A percentile compares a stretch with the other conserved stretches of the same genome.
Conservation (phyloP, 2,888 invertebrate genomes). For the Dasypogon diadema region DNA sequence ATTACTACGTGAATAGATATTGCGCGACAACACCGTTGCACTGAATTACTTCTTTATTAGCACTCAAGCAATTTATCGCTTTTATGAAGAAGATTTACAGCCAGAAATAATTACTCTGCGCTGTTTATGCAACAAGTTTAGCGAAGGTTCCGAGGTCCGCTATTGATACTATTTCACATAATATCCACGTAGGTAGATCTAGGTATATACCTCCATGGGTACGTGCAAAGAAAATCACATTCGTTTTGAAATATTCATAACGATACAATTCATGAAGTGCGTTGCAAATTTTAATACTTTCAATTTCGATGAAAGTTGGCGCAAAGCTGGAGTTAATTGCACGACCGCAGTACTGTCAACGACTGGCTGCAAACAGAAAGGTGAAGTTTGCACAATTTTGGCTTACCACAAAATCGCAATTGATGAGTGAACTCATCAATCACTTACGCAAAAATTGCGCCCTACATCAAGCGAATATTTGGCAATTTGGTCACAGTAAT, state of each 20-base stretch:
- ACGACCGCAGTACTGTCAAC: background rate
- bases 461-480: background rate
- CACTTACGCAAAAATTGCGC: background rate
- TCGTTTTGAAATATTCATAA: conserved; percentile 14
- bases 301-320: conserved; percentile 17
- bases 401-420: conserved; percentile 7
- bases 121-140: too few species aligned
- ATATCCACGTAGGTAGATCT: too few species aligned
- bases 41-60: too few species aligned
- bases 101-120: too few species aligned
- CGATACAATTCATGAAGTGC: background rate
- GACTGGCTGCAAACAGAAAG: background rate
- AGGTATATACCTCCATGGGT: too few species aligned
- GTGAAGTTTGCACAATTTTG: conserved; percentile 7
- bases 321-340: background rate
- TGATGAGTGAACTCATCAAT: conserved; percentile 28
- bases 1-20: too few species aligned
- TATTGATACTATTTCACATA: too few species aligned
- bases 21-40: too few species aligned
- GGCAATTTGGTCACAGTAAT: conserved; percentile 6
- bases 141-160: too few species aligned
- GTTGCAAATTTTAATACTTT: background rate
- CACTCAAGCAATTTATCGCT: too few species aligned
- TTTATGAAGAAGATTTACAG: too few species aligned
- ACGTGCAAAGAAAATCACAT: background rate